Evolutionary conservation across 2,888 invertebrate genomes (phyloP).

Genomic region (Drosophila cracens): DNA sequence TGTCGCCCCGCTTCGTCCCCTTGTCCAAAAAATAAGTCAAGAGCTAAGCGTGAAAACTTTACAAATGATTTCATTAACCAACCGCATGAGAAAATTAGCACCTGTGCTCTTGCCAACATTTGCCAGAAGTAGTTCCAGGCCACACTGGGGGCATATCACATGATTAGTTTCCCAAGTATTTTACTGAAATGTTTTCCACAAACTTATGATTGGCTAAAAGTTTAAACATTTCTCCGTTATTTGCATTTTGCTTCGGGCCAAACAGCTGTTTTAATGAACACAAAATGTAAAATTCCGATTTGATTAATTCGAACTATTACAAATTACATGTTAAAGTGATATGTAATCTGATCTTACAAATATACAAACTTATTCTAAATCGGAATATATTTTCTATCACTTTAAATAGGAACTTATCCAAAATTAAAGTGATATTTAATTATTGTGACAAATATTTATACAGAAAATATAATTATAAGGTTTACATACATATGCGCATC

Average conservation of each 20-base stretch:
- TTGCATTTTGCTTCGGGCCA: background rate
- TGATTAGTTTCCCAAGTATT: constrained; percentile 38
- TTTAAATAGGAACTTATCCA: background rate
- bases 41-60: constrained; percentile 48
- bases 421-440: too few species aligned
- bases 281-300: background rate
- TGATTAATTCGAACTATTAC: background rate
- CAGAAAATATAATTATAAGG: background rate
- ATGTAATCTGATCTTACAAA: background rate
- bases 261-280: background rate
- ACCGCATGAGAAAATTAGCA: constrained; percentile 64
- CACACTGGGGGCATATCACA: constrained; percentile 30
- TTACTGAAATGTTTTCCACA: constrained; percentile 9
- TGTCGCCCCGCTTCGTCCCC: background rate
- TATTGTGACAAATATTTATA: background rate
- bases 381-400: background rate
- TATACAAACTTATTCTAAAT: background rate
- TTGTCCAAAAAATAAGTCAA: constrained; percentile 37
- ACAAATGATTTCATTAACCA: constrained; percentile 61
- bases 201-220: constrained; percentile 28
- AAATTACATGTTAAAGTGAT: background rate
- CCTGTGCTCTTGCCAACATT: constrained; percentile 33
- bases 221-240: constrained; percentile 4
- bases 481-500: background rate
- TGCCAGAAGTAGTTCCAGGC: background rate